Base-by-base conservation (phyloP, 2,888 invertebrate species). In the Drosophila borborema region DNA sequence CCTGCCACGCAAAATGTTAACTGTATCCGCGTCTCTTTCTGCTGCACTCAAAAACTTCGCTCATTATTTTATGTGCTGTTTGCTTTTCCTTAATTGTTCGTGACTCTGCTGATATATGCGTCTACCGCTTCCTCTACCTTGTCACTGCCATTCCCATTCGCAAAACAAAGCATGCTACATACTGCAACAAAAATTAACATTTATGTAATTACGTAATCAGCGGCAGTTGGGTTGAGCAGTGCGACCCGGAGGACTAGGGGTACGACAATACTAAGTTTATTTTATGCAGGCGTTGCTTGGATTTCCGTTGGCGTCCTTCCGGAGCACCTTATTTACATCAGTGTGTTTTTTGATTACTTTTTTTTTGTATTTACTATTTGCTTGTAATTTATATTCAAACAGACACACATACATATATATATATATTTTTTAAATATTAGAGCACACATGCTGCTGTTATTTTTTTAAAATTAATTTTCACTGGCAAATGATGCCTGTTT, bases 161-260 rank as follows among this genome's bases (percentile, higher is more conserved):
- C 59, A 38, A 56, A 74, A 74, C 75, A 74, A 66, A 61, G 79
- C 45, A 34, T 63, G 56, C 66, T 20, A 10, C 23, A 40, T 38
- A 55, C 4, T 38, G 41, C 4, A 36, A 43, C 28, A 70, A 72
- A 59, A 77, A 85, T 77, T 63, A 80, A 72, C 79, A 80, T 82
- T 86, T 58, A 61, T 75, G 59, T 88, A 77, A 85, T 88, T 86
- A 81, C 79, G 83, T 73, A 85, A 86, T 83, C 77, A 83, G 64
- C 77, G 58, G 38, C 48, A 41, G 55, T n/a, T 10, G 45, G 28
- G 23, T 40, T 20, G 28, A 38, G 40, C 8, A 10, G 5, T 16
- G 49, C 31, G n/a, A 31, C 9, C n/a, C 49, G 7, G 12, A 4
- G 43, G 1, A 8, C 10, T 23, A 46, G 18, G 46, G 36, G 60